phyloP scores from a whole-genome alignment of 2,113 vertebrate genomes.

The Actinemys pallida region DNA sequence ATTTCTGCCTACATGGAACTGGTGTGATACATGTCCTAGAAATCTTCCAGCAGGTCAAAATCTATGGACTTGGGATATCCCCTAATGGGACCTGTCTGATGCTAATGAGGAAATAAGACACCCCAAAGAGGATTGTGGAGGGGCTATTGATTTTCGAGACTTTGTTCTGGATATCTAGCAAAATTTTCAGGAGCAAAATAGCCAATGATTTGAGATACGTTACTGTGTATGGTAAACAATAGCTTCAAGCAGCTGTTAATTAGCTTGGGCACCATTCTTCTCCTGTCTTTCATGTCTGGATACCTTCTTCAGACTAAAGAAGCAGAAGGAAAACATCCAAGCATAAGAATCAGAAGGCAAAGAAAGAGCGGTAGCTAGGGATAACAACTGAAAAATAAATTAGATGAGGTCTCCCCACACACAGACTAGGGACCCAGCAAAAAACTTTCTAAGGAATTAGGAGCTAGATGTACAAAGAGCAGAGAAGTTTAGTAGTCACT shows the following conservation, averaged over 20 bases:
- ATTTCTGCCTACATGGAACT: not conserved
- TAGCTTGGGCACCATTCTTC: not conserved
- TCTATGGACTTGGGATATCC: not conserved
- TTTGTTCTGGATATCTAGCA: not conserved
- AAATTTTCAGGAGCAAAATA: not conserved
- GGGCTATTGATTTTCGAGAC: not conserved
- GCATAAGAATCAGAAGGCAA: slow-evolving; percentile 41
- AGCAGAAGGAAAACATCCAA: slow-evolving; percentile 50
- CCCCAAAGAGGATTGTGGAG: not conserved
- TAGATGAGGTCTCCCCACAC: slow-evolving; percentile 17
- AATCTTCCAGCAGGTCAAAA: not conserved
- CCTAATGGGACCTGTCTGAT: not conserved
- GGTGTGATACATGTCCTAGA: not conserved
- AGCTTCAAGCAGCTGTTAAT: slow-evolving; percentile 50
- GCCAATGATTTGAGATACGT: not conserved
- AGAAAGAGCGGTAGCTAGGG: not conserved
- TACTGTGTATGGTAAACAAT: slow-evolving; percentile 33
- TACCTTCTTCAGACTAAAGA: slow-evolving; percentile 8
- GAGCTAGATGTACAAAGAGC: not conserved
- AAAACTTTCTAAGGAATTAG: not conserved
- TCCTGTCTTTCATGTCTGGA: slow-evolving; percentile 23
- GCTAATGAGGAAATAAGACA: not conserved
- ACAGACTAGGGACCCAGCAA: slow-evolving; percentile 4
- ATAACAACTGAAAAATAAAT: slow-evolving; percentile 48
- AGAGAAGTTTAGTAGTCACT: not conserved